These are phyloP conservation scores for Ianthella basta DNA, from an alignment of 37 sponge, comb jelly and placozoan species.

Conservation along the genomic window DNA sequence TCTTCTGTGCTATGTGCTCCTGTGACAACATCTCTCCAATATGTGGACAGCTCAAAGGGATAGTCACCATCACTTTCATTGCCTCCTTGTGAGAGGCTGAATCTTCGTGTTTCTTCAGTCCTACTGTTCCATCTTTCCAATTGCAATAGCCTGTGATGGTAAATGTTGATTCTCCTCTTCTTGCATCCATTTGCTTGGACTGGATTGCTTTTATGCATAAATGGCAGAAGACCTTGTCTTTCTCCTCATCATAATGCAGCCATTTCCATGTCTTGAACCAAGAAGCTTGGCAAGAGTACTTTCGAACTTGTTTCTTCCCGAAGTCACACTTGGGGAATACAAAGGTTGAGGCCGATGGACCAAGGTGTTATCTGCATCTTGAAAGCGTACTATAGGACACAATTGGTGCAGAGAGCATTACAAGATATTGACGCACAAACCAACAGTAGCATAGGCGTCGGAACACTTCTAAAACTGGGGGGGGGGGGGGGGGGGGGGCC, in stretches of 20 bases:
- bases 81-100: not conserved
- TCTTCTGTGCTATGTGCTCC: not conserved
- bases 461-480: too few species aligned
- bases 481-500: too few species aligned
- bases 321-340: not conserved
- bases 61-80: not conserved
- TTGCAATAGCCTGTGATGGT: not conserved
- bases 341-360: not conserved
- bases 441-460: too few species aligned
- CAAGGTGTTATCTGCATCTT: too few species aligned
- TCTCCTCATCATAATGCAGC: not conserved
- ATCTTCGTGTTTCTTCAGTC: not conserved
- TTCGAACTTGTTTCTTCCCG: not conserved
- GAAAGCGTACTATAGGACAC: too few species aligned
- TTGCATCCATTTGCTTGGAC: not conserved
- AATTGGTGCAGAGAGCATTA: too few species aligned
- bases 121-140: not conserved
- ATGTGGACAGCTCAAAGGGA: not conserved
- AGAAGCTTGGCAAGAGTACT: not conserved
- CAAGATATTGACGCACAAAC: too few species aligned
- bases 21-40: not conserved
- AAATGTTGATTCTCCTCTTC: not conserved
- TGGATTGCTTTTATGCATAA: not conserved
- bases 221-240: not conserved
- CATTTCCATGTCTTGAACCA: conserved; percentile 11